These are phyloP conservation scores for Coturnix japonica DNA, from an alignment of 2,113 vertebrate genomes.

Conservation along the genomic window DNA sequence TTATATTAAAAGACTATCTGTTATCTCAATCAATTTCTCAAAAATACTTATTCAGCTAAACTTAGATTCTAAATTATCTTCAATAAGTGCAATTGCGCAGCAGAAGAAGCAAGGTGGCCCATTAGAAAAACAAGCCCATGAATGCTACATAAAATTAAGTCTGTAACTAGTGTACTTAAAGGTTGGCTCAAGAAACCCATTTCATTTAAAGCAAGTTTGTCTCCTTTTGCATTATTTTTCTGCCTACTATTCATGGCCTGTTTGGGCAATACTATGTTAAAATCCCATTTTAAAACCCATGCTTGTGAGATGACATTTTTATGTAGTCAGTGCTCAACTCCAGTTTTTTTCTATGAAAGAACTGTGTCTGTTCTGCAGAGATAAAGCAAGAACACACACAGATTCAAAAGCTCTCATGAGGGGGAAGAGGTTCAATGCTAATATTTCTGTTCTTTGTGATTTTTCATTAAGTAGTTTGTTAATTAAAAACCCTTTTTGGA, in stretches of 20 bases:
- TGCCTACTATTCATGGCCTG: neutral
- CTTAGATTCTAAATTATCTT: neutral
- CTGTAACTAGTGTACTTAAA: neutral
- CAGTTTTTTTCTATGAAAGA: neutral
- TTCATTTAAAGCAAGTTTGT: neutral
- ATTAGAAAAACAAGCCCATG: neutral
- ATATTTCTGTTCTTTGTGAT: neutral
- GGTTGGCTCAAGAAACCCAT: neutral
- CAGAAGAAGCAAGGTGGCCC: neutral
- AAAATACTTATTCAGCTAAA: neutral
- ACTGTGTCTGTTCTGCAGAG: neutral
- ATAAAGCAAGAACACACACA: conserved; percentile 46
- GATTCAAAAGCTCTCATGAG: rapidly evolving
- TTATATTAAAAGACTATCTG: neutral
- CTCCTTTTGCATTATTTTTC: neutral
- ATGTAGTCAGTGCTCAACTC: conserved; percentile 34
- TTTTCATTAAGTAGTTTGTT: conserved; percentile 34
- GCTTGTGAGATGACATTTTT: conserved; percentile 42
- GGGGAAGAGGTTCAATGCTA: neutral
- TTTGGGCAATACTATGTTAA: neutral
- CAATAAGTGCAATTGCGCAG: neutral
- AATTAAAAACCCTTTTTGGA: conserved; percentile 7
- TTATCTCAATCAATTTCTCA: neutral
- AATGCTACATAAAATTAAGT: neutral
- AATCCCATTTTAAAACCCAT: conserved; percentile 22